Percentiles rank a stretch among this genome's conserved stretches.
Evolutionary conservation across 2,888 invertebrate genomes (phyloP).

Genomic region (Esperia sulphurella): DNA sequence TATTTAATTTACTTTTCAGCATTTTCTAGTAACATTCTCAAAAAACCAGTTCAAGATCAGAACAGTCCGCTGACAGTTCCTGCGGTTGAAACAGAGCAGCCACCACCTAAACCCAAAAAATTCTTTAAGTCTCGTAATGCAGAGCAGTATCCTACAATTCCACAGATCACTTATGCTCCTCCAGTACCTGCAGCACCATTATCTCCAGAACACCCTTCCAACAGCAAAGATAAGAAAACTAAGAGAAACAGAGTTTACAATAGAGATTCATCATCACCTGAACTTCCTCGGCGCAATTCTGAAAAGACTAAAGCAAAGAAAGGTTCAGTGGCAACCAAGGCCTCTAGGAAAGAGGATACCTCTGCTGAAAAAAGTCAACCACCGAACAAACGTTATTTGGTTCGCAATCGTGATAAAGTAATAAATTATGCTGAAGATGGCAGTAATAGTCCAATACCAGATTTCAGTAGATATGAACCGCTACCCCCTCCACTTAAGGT

Average conservation of each 20-base stretch:
- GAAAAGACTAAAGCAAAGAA: conserved; percentile 66
- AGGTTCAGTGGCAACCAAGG: conserved; percentile 61
- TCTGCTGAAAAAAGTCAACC: conserved; percentile 61
- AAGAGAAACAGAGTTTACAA: conserved; percentile 60
- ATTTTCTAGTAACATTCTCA: conserved; percentile 57
- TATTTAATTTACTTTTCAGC: conserved; percentile 52
- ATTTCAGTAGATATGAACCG: conserved; percentile 59
- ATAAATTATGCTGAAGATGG: conserved; percentile 83
- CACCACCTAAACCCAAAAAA: conserved; percentile 89
- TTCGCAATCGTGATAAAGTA: conserved; percentile 79
- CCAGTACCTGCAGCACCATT: conserved; percentile 65
- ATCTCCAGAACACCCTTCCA: conserved; percentile 66
- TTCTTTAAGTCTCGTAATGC: conserved; percentile 93
- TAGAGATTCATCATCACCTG: conserved; percentile 71
- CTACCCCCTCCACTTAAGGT: conserved; percentile 46
- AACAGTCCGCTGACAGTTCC: conserved; percentile 77
- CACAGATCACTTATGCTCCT: conserved; percentile 74
- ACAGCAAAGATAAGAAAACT: conserved; percentile 61
- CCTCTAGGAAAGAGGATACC: conserved; percentile 64
- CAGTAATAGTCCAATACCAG: conserved; percentile 74
- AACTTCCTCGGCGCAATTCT: conserved; percentile 64
- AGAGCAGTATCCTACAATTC: conserved; percentile 77
- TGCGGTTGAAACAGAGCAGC: conserved; percentile 71
- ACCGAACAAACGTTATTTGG: conserved; percentile 72
- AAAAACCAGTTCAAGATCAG: conserved; percentile 74